Base-by-base conservation (phyloP, 2,888 invertebrate genomes). In the Heteromyza rotundicornis region DNA sequence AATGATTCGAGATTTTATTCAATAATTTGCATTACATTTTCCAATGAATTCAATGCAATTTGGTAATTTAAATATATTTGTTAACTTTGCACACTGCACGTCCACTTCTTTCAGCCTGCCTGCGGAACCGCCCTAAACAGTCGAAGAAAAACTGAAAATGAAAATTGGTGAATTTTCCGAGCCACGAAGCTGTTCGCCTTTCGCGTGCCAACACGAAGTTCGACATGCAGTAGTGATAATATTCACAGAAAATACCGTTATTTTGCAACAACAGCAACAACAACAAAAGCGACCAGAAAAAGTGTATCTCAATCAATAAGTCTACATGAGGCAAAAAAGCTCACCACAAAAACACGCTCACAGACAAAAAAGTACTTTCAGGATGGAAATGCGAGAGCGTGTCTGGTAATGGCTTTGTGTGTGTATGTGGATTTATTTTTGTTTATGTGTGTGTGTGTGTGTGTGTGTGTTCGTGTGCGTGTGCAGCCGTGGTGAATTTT, bases 51-150 rank as follows among this genome's bases (percentile, higher is more conserved):
- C 10, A 7, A 27, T 27, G 19, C 12, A 35, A 19, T 19, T 14
- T 19, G 53, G 17, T 53, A 17, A 10, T 53, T 27, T 17, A 16
- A 10, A 14, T 55, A 36, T 23, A 12, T 40, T 8, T 47, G 20
- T 36, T 58, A 56, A 60, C 64, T 67, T 61, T 65, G 58, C 66
- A 62, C 65, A 61, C 70, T 74, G 69, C 72, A 72, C 71, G 70
- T 70, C 72, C 68, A 68, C 68, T 70, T 68, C 68, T 73, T 71
- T 76, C 75, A 68, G 70, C 75, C 81, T 81, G 81, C 78, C 80
- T 82, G 83, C 83, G 82, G 83, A 83, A 82, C 82, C 82, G 82
- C 82, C 82, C 82, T 83, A 83, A 82, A 83, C 82, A 81, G 83
- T 82, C 81, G 74, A 77, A 81, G 81, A 80, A 82, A 77, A 82